Evolutionary conservation across 2,888 invertebrate genomes (phyloP), one percentile per base, ranked within the genome.

Genomic region (Chironomus tentans): DNA sequence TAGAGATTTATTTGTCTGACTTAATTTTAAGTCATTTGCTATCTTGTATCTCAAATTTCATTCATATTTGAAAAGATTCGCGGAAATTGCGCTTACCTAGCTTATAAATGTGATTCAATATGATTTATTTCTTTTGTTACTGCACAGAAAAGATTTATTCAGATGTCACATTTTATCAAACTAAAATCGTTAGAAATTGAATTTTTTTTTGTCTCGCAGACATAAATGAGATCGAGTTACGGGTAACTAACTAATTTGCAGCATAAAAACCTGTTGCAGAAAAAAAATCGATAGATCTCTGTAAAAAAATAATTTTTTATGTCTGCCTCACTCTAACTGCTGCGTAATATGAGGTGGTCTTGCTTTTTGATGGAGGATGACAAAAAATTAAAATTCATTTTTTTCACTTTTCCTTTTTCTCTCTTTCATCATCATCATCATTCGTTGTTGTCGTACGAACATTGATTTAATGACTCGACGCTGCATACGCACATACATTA

Each of bases 321-420:
- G 38, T 38, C 50, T n/a, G 50, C 15, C n/a, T 50, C 15, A 15
- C 15, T 62, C 0, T 22, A 22, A 62, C 18, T 12, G 13, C 68
- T 38, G 65, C 68, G 74, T 74, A 74, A 74, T 74, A 74, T 74
- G 74, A 74, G 74, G 74, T 74, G 74, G 74, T 74, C 74, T 62
- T 62, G 28, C 22, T n/a, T 21, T 62, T 68, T 74, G 74, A 74
- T 48, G 22, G 22, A 65, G 74, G 68, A 68, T 68, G 74, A 74
- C 74, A 74, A 74, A 73, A 65, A 73, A 62, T 50, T 61, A 73
- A 68, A 24, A 74, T 21, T 62, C 46, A 15, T 68, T 50, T 70
- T 47, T 28, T 24, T 50, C 70, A 70, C 50, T 65, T 74, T 74
- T 74, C 28, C 15, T 47, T 73, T 46, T 10, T 18, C 28, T 28